phyloP scores from a whole-genome alignment of 2,113 vertebrate species.

The Nibea albiflora region DNA sequence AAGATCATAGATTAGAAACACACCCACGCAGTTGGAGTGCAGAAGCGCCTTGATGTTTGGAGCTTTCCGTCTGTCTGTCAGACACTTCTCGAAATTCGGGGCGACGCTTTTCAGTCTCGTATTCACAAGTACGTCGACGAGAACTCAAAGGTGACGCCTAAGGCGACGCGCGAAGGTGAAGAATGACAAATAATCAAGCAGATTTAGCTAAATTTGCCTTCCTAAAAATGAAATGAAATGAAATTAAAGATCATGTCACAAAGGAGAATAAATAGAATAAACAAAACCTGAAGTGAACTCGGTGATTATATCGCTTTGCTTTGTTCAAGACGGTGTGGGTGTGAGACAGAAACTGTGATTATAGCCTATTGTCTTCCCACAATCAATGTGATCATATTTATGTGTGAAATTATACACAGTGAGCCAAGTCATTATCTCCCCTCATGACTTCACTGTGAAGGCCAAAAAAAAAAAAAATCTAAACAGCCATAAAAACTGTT shows the following conservation, averaged over 20 bases:
- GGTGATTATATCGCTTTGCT: not conserved
- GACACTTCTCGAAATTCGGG: conserved; percentile 1
- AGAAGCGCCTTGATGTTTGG: not conserved
- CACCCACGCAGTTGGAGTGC: conserved; percentile 23
- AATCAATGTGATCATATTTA: not conserved
- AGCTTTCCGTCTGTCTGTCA: not conserved
- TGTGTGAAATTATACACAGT: not conserved
- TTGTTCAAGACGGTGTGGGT: not conserved
- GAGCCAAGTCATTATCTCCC: not conserved
- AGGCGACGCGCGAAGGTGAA: not conserved
- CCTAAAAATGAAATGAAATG: not conserved
- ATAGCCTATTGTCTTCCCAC: not conserved
- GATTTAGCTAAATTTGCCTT: not conserved
- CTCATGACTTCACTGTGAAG: not conserved
- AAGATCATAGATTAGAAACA: conserved; percentile 50
- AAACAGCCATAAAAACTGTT: not conserved
- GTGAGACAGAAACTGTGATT: not conserved
- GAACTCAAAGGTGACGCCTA: not conserved
- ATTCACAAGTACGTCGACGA: not conserved
- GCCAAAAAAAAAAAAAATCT: not conserved
- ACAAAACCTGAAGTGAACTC: not conserved
- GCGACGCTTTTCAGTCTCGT: not conserved
- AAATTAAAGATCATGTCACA: not conserved
- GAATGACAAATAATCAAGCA: not conserved
- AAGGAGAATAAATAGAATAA: not conserved